These are phyloP conservation scores for Drosophila longiperda DNA, from an alignment of 2,888 invertebrate species.

Conservation along the genomic window DNA sequence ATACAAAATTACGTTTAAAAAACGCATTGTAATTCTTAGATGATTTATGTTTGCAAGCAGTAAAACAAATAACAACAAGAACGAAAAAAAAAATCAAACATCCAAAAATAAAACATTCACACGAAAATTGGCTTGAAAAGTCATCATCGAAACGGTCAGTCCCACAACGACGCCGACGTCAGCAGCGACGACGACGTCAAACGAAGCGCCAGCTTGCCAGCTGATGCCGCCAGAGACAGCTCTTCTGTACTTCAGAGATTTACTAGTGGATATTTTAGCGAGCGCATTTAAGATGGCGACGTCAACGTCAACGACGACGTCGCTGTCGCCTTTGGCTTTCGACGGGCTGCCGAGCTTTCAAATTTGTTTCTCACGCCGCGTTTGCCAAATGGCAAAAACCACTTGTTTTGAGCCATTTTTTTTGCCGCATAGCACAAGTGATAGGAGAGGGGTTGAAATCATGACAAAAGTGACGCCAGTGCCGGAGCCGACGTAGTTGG, in stretches of 20 bases:
- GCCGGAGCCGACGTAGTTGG: slow-evolving; percentile 9
- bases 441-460: slow-evolving; percentile 14
- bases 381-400: slow-evolving; percentile 49
- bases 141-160: slow-evolving; percentile 37
- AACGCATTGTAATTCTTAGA: slow-evolving; percentile 41
- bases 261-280: slow-evolving; percentile 6
- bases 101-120: slow-evolving; percentile 25
- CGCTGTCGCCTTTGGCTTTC: slow-evolving; percentile 7
- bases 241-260: slow-evolving; percentile 21
- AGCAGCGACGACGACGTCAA: slow-evolving; percentile 2
- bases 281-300: slow-evolving; percentile 19
- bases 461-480: slow-evolving; percentile 31
- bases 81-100: slow-evolving; percentile 10
- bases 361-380: slow-evolving; percentile 62
- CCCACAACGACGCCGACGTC: slow-evolving; percentile 18
- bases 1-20: slow-evolving; percentile 6
- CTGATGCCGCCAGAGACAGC: slow-evolving; percentile 29
- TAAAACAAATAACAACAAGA: slow-evolving; percentile 30
- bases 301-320: slow-evolving; percentile 3
- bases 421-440: slow-evolving; percentile 19
- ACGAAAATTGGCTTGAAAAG: slow-evolving; percentile 44
- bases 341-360: slow-evolving; percentile 30
- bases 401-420: slow-evolving; percentile 48
- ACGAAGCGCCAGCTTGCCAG: slow-evolving; percentile 19
- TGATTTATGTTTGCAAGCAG: slow-evolving; percentile 60